Base-by-base conservation (phyloP, 2,888 invertebrate genomes). In the Horisme vitalbata region DNA sequence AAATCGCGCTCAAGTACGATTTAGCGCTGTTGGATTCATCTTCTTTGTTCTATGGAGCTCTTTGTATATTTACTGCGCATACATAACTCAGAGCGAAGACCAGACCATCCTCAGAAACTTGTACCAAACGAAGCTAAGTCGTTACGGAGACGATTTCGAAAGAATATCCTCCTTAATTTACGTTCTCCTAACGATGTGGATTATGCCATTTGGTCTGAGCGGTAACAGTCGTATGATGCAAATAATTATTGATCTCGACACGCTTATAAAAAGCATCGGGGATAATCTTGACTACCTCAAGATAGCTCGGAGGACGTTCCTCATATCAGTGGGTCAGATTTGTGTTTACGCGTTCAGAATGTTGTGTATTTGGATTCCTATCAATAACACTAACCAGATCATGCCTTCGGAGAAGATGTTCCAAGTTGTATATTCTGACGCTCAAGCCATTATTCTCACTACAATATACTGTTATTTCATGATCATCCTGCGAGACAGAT, bases 111-210 rank as follows among this genome's bases (percentile, higher is more conserved):
- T 84, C 8, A 65, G 81, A 15, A 56, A 59, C n/a, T 50, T 84
- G 8, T 80, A 78, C 37, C 61, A 73, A 7, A 84, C 85, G 0
- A 79, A 71, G 57, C 51, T 84, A 11, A 64, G 70, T 45, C 68
- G 73, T 5, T 85, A 83, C 39, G 84, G 83, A 0, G 85, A 84
- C 43, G 66, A 70, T 32, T 71, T 69, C 14, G 81, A 83, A 49
- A 69, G 70, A 43, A 48, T 70, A 9, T 54, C 63, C 1, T 69
- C 75, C 1, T 37, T 68, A 0, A 0, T 65, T 0, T 79, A 68
- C 26, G 68, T 73, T 6, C 3, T 74, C 2, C 65, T 73, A 21
- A 55, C 65, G 0, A 67, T 79, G 63, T 75, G 74, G 70, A 74
- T 79, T 46, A 52, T 77, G 33, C 70, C 79, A 0, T 75, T 74